Percentiles rank a stretch among this genome's conserved stretches.
phyloP scores from a whole-genome alignment of 2,797 vertebrate species.

The Oryzias sinensis region DNA sequence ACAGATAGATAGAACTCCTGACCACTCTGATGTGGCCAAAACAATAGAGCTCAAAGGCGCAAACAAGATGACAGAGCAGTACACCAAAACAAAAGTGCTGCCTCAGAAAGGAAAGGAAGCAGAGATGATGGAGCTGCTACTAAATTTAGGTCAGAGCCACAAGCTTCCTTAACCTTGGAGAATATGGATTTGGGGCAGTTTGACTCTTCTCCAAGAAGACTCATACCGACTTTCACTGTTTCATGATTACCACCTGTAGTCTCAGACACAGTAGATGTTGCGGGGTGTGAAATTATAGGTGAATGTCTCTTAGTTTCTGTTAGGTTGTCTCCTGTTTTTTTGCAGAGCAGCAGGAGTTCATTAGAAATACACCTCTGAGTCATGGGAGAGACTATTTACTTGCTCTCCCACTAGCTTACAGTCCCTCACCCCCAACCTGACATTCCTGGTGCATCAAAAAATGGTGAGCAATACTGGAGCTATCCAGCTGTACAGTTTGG shows the following conservation, averaged over 20 bases:
- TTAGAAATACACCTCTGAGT: no score
- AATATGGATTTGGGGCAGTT: constrained; percentile 20
- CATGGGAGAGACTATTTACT: no score
- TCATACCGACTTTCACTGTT: constrained; percentile 13
- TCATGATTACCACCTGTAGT: constrained; percentile 28
- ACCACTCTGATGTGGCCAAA: constrained; percentile 14
- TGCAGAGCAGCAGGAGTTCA: no score
- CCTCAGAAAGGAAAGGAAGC: constrained; percentile 5
- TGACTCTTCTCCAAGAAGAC: constrained; percentile 26
- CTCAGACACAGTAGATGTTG: constrained; percentile 29
- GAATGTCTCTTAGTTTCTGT: constrained; percentile 24
- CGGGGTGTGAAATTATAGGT: constrained; percentile 24
- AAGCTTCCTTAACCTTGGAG: constrained; percentile 14
- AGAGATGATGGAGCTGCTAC: constrained; percentile 10
- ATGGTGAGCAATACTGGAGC: no score
- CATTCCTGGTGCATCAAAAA: no score
- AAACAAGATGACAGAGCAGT: constrained; percentile 23
- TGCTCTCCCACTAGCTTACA: no score
- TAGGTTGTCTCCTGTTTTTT: no score
- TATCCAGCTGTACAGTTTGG: no score
- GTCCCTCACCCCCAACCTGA: no score
- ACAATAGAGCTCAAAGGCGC: constrained; percentile 18
- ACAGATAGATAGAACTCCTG: constrained; percentile 15
- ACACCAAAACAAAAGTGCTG: constrained; percentile 20
- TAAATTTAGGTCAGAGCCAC: neutral